Conservation (phyloP, 2,113 vertebrate species). For the Mesoclemmys tuberculata region DNA sequence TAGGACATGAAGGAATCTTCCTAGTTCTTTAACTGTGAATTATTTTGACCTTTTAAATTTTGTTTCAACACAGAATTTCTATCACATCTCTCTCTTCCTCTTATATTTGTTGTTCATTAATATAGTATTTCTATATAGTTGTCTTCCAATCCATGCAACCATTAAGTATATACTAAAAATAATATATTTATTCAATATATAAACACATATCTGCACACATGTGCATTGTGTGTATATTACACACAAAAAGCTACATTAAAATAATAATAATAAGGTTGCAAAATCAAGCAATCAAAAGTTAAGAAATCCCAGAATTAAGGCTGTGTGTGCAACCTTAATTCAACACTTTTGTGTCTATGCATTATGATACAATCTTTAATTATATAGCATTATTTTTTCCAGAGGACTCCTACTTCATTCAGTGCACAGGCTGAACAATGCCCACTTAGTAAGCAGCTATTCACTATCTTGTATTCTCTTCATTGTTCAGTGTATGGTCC, state of each 20-base stretch:
- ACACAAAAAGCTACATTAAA: background rate
- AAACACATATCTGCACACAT: background rate
- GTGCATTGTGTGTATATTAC: background rate
- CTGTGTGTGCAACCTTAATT: background rate
- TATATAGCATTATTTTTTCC: background rate
- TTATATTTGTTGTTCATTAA: background rate
- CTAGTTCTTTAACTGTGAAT: background rate
- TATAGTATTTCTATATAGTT: background rate
- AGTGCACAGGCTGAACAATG: background rate
- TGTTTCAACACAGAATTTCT: background rate
- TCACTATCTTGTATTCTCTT: background rate
- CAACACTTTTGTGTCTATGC: background rate
- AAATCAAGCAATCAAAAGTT: background rate
- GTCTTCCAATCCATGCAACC: background rate
- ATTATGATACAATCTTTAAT: background rate
- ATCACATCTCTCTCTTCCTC: background rate
- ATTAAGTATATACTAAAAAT: background rate
- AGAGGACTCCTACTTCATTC: background rate
- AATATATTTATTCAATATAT: background rate
- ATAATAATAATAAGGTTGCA: background rate
- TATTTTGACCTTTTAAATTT: constrained; percentile 9
- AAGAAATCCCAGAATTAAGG: background rate
- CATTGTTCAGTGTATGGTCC: background rate
- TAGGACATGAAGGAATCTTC: background rate
- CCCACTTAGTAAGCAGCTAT: background rate